Percentiles rank a stretch among this genome's conserved stretches.
Evolutionary conservation across 2,797 vertebrate genomes (phyloP).

Genomic region (Falco biarmicus): DNA sequence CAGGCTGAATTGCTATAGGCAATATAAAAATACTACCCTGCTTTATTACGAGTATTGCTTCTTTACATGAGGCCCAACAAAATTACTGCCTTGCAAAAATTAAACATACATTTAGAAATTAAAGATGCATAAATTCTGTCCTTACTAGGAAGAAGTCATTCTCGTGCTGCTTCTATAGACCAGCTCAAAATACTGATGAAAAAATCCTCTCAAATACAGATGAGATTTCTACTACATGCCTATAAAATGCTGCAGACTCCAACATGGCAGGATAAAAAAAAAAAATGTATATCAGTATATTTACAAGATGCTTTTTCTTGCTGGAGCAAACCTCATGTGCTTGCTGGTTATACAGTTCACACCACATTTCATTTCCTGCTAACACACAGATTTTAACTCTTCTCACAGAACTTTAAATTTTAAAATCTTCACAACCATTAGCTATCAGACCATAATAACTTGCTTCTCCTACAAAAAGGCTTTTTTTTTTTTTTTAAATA

Average conservation of each 20-base stretch:
- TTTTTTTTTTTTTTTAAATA: neutral
- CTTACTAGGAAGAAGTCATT: neutral
- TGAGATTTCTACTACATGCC: neutral
- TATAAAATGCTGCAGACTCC: slow-evolving; percentile 34
- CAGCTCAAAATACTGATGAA: neutral
- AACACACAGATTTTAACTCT: slow-evolving; percentile 20
- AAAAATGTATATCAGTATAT: neutral
- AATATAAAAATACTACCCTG: neutral
- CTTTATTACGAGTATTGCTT: neutral
- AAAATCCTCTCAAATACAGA: slow-evolving; percentile 36
- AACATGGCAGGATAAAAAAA: slow-evolving; percentile 42
- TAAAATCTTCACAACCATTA: neutral
- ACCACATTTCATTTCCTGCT: slow-evolving; percentile 51
- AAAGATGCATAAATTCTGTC: slow-evolving; percentile 24
- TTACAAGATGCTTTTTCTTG: slow-evolving; percentile 38
- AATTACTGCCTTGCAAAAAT: slow-evolving; percentile 28
- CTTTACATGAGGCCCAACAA: neutral
- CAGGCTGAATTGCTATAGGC: neutral
- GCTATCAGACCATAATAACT: neutral
- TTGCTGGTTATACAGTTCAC: slow-evolving; percentile 21
- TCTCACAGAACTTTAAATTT: neutral
- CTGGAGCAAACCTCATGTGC: slow-evolving; percentile 37
- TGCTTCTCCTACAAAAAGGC: neutral
- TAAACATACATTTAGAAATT: neutral
- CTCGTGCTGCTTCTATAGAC: neutral